Conservation (phyloP, 2,113 vertebrate genomes). For the Falcunculus frontatus region DNA sequence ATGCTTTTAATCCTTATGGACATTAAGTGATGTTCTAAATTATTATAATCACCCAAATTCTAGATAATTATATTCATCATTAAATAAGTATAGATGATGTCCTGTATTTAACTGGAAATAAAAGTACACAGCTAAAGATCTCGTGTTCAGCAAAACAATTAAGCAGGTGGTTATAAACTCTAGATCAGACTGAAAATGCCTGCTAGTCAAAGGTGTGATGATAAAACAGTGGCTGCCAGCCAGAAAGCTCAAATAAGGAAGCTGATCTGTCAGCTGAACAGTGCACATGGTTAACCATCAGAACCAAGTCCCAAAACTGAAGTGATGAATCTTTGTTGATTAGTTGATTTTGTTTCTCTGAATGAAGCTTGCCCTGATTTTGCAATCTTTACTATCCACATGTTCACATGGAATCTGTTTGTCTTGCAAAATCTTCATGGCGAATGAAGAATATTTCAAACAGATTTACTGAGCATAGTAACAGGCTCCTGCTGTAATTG, state of each 20-base stretch:
- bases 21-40: background rate
- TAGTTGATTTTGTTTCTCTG: background rate
- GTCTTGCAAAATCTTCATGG: background rate
- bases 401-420: background rate
- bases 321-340: background rate
- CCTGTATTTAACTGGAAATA: background rate
- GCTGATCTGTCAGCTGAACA: background rate
- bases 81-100: background rate
- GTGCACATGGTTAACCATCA: background rate
- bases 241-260: background rate
- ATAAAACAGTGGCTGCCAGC: conserved; percentile 9
- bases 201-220: background rate
- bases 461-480: background rate
- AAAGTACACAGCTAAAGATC: background rate
- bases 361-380: background rate
- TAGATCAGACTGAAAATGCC: background rate
- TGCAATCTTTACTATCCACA: background rate
- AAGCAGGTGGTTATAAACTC: background rate
- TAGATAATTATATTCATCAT: background rate
- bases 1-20: background rate
- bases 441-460: background rate
- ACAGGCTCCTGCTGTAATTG: background rate
- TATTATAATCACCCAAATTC: background rate
- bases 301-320: background rate
- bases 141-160: background rate